Base-by-base conservation (phyloP, 2,888 invertebrate species). In the Ochlodes sylvanus region DNA sequence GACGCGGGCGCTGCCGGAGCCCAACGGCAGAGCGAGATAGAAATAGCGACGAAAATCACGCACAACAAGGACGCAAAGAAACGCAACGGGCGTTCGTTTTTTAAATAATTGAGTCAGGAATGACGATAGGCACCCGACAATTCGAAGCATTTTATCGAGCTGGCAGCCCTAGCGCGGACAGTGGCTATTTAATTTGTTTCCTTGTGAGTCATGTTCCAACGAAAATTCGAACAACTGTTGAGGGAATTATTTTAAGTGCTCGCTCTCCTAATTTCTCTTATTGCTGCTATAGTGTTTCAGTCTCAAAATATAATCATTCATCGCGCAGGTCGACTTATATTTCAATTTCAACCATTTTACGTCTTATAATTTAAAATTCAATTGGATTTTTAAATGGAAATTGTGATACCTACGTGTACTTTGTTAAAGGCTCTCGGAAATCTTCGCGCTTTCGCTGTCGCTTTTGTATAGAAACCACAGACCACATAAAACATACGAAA, bases 81-180 rank as follows among this genome's bases (percentile, higher is more conserved):
- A 81, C 80, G 77, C 86, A 86, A 86, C 84, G 77, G 81, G 80
- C 82, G 79, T 85, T 86, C 84, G 85, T 91, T 92, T 92, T 92
- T 92, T 89, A 90, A 89, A 92, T 92, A 91, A 92, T 92, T 89
- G 89, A 90, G 86, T 81, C 82, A 77, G 87, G 91, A 91, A 92
- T 90, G 89, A 89, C 86, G 91, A 90, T 91, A 92, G 88, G 89
- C 88, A 88, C 86, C 84, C 79, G 85, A 81, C 88, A 81, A 92
- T 92, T 86, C 81, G 74, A 88, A 86, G 77, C 81, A 90, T 90
- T 91, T 92, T 87, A 90, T 89, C 87, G 80, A 85, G 83, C 83
- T 87, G 87, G 81, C 87, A 90, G 84, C 88, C 87, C 90, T 89
- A 86, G 85, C 84, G 72, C 85, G 83, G 79, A 85, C 85, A 84